Evolutionary conservation across 2,888 invertebrate species (phyloP).

Genomic region (Galerucella nymphaeae): DNA sequence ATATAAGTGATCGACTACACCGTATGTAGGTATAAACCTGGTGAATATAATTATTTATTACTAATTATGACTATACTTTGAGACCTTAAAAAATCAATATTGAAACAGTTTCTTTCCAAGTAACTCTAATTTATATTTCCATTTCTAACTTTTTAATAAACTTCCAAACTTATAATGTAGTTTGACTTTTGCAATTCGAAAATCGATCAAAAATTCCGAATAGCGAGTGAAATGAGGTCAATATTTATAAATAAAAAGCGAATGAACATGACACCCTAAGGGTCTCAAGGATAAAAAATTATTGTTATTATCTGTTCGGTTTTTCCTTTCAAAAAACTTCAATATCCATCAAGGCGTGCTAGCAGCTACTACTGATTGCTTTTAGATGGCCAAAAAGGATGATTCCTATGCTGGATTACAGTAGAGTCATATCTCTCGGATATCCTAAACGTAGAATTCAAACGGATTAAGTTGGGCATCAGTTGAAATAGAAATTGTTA

Average conservation of each 20-base stretch:
- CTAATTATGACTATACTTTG: no score
- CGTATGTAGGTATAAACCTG: no score
- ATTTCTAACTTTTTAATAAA: no score
- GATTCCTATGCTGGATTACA: slow-evolving; percentile 34
- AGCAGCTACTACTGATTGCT: slow-evolving; percentile 32
- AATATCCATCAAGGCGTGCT: slow-evolving; percentile 29
- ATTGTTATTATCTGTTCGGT: slow-evolving; percentile 28
- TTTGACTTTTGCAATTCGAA: neutral
- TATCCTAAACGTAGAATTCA: slow-evolving; percentile 3
- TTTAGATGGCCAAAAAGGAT: slow-evolving; percentile 33
- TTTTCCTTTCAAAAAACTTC: slow-evolving; percentile 18
- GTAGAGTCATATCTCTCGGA: neutral
- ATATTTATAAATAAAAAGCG: slow-evolving; percentile 14
- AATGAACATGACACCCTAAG: slow-evolving; percentile 14
- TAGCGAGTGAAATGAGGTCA: neutral
- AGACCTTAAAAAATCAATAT: no score
- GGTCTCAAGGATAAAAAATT: slow-evolving; percentile 16
- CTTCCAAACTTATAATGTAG: no score
- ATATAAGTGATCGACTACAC: no score
- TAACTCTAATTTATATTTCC: neutral
- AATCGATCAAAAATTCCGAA: neutral
- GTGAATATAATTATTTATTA: no score
- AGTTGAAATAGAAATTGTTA: no score
- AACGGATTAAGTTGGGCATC: neutral
- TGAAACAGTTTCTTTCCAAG: no score